phyloP scores from a whole-genome alignment of 92 coral and sea anemone genomes.

The Epizoanthus ramosus region DNA sequence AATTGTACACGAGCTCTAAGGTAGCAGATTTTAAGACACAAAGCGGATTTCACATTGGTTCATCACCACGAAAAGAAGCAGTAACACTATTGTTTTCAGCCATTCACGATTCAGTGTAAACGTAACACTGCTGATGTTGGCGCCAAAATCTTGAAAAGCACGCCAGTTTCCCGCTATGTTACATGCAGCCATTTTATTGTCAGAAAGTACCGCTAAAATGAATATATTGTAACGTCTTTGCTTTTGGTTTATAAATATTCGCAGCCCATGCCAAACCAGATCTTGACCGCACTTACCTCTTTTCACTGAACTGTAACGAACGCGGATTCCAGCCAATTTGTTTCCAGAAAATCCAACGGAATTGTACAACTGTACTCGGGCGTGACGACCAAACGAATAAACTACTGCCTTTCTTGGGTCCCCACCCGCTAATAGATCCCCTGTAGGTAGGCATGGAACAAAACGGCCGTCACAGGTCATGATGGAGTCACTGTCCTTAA shows the following conservation, averaged over 20 bases:
- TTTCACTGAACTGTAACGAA: slow-evolving; percentile 9
- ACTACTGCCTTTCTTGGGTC: neutral
- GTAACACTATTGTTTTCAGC: no score
- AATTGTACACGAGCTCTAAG: no score
- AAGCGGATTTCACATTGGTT: no score
- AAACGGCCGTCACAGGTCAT: slow-evolving; percentile 9
- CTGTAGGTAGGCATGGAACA: neutral
- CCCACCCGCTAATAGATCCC: neutral
- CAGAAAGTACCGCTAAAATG: no score
- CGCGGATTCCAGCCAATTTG: neutral
- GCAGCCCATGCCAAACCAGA: no score
- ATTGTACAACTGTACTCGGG: neutral
- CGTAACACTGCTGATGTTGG: neutral
- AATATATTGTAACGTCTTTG: no score
- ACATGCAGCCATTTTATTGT: no score
- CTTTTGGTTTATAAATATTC: no score
- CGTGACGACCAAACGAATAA: slow-evolving; percentile 6
- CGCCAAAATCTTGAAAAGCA: neutral
- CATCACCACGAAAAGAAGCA: no score
- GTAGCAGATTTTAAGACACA: no score
- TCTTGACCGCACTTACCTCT: neutral
- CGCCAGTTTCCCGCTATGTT: no score
- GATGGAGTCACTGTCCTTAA: neutral
- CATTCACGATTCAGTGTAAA: no score
- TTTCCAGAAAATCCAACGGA: neutral